These are phyloP conservation scores for Eumaeus atala DNA, from an alignment of 1,140 invertebrate species.

Conservation along the genomic window DNA sequence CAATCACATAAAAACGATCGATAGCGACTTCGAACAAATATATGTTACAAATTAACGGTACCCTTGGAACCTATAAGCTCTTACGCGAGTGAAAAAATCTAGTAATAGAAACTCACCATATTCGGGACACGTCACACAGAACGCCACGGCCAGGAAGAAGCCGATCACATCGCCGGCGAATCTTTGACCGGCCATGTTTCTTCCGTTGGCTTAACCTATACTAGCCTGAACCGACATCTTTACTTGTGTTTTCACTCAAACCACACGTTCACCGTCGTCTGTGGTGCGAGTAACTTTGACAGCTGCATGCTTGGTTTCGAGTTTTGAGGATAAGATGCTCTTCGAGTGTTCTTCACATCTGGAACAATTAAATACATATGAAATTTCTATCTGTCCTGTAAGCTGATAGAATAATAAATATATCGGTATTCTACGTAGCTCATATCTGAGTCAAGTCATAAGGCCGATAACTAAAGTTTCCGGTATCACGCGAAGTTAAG, in stretches of 20 bases:
- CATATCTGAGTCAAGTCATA: too few species aligned
- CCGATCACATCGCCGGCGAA: conserved; percentile 56
- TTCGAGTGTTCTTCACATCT: conserved; percentile 34
- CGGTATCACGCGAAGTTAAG: too few species aligned
- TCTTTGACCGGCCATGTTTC: conserved; percentile 57
- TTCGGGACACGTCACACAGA: conserved; percentile 60
- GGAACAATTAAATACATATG: conserved; percentile 41
- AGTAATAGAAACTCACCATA: conserved; percentile 43
- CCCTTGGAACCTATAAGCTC: too few species aligned
- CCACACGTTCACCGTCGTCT: conserved; percentile 24
- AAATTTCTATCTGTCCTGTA: too few species aligned
- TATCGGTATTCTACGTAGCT: too few species aligned
- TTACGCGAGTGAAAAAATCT: neutral
- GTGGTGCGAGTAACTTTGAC: too few species aligned
- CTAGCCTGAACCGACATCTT: conserved; percentile 63
- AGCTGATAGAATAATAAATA: too few species aligned
- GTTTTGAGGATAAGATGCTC: neutral
- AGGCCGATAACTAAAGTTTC: too few species aligned
- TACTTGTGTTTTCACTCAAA: conserved; percentile 34
- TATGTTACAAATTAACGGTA: too few species aligned
- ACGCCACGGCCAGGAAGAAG: conserved; percentile 56
- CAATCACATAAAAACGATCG: too few species aligned
- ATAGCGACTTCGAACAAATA: too few species aligned
- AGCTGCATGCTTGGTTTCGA: neutral
- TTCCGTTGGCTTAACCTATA: conserved; percentile 55